Evolutionary conservation across 2,797 vertebrate species (phyloP).

Genomic region (Adelosebastes latens): DNA sequence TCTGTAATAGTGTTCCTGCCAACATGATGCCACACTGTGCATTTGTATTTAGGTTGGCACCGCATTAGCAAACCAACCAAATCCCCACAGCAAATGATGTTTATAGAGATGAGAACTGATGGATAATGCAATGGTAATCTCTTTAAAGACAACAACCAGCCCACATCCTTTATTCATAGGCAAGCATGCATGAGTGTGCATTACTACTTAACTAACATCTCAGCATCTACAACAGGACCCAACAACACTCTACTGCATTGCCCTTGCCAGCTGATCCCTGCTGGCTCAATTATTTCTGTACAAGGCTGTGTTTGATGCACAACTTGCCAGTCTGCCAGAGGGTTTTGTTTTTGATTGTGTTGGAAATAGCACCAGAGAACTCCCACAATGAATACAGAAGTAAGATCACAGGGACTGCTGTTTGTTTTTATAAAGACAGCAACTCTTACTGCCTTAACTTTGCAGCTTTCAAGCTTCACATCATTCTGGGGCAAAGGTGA

Average conservation of each 20-base stretch:
- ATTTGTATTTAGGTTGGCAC: slow-evolving; percentile 25
- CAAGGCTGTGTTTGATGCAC: slow-evolving; percentile 54
- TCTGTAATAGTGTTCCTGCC: slow-evolving; percentile 1
- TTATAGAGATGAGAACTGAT: slow-evolving; percentile 11
- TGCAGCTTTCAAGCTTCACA: slow-evolving; percentile 1
- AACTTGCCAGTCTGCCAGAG: slow-evolving; percentile 42
- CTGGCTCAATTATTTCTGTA: slow-evolving; percentile 64
- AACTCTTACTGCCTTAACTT: background rate
- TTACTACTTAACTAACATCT: slow-evolving; percentile 25
- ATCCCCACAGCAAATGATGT: background rate
- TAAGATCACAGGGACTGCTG: slow-evolving; percentile 40
- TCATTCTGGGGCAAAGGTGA: background rate
- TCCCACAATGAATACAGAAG: slow-evolving; percentile 40
- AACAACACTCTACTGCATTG: slow-evolving; percentile 20
- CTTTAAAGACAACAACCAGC: slow-evolving; percentile 19
- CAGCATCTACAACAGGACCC: slow-evolving; percentile 27
- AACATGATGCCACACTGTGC: background rate
- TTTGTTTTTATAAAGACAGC: slow-evolving; percentile 11
- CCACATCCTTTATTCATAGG: slow-evolving; percentile 28
- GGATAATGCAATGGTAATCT: slow-evolving; percentile 7
- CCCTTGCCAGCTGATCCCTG: slow-evolving; percentile 51
- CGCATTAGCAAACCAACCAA: slow-evolving; percentile 15
- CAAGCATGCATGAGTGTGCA: slow-evolving; percentile 16
- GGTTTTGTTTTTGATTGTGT: slow-evolving; percentile 50
- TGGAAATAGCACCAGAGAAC: slow-evolving; percentile 36